Evolutionary conservation across 2,797 vertebrate genomes (phyloP).

Genomic region (Microhierax caerulescens): DNA sequence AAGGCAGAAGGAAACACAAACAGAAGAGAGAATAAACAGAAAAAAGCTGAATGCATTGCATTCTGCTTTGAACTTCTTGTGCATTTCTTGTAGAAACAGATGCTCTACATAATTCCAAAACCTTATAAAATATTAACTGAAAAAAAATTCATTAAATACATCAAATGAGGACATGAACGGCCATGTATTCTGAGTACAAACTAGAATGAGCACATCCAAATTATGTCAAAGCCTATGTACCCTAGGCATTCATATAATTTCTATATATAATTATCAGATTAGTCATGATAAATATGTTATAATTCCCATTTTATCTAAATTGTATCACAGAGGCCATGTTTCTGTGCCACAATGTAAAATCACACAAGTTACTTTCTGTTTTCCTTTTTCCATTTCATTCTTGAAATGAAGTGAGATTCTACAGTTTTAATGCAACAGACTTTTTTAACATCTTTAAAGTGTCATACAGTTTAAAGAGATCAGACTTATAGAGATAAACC

Average conservation of each 20-base stretch:
- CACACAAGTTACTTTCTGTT: not conserved
- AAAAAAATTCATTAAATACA: not conserved
- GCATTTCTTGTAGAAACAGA: not conserved
- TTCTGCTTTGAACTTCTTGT: not conserved
- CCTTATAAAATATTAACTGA: not conserved
- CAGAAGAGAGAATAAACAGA: not conserved
- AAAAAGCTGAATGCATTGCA: fast-evolving
- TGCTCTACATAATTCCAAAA: not conserved
- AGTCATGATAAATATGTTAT: not conserved
- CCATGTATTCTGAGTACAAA: not conserved
- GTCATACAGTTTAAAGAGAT: not conserved
- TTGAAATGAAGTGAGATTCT: not conserved
- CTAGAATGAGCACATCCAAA: not conserved
- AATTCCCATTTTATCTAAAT: not conserved
- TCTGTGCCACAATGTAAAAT: not conserved
- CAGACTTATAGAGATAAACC: not conserved
- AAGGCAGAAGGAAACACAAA: not conserved
- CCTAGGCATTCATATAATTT: not conserved
- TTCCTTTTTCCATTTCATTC: not conserved
- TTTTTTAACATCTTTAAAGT: not conserved
- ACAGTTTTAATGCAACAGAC: not conserved
- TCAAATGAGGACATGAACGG: not conserved
- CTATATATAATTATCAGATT: not conserved
- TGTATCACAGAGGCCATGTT: not conserved
- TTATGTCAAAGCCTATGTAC: not conserved